phyloP scores from a whole-genome alignment of 2,797 vertebrate species.

The Taenioides sp. region DNA sequence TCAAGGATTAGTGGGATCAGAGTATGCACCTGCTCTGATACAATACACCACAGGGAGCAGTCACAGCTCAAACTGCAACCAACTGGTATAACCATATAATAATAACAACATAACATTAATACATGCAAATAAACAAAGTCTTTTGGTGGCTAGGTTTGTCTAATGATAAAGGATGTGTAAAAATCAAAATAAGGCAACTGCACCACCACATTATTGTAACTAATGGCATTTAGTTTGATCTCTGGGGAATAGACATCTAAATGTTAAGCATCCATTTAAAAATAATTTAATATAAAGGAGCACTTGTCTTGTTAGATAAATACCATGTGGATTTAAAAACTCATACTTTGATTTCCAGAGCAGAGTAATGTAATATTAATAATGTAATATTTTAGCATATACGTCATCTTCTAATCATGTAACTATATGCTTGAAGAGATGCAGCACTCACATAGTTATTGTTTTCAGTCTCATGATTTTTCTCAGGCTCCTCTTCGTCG shows the following conservation, averaged over 20 bases:
- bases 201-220: background rate
- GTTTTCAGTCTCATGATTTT: conserved; percentile 32
- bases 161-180: no score
- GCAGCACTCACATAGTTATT: conserved; percentile 41
- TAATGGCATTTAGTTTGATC: background rate
- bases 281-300: background rate
- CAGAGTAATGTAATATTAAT: background rate
- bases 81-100: background rate
- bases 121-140: background rate
- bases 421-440: background rate
- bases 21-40: conserved; percentile 4
- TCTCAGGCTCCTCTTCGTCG: conserved; percentile 43
- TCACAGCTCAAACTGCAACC: background rate
- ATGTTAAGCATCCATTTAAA: background rate
- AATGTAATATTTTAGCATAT: background rate
- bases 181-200: no score
- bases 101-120: background rate
- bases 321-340: background rate
- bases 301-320: background rate
- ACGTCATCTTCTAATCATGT: background rate
- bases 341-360: background rate
- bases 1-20: conserved; percentile 8
- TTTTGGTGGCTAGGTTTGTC: no score
- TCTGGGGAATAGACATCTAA: background rate
- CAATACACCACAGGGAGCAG: conserved; percentile 5